Conservation (phyloP, 2,797 vertebrate genomes). For the Microctenopoma lineatum region DNA sequence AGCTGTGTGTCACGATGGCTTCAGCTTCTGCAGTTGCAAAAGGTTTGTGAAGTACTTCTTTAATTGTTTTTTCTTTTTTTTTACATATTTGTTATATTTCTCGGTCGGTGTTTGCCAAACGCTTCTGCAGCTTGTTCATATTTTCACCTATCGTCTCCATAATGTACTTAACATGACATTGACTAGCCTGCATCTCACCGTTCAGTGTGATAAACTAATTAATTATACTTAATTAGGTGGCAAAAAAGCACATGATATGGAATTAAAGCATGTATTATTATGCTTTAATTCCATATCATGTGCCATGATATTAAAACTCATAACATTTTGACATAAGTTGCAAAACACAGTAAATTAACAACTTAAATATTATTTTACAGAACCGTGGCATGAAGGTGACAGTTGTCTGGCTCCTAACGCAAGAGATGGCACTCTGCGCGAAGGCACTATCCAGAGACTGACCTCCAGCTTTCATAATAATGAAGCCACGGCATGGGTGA, state of each 20-base stretch:
- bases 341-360: background rate
- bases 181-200: background rate
- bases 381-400: slow-evolving; percentile 70
- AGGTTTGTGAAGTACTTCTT: slow-evolving; percentile 41
- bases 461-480: slow-evolving; percentile 68
- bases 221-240: background rate
- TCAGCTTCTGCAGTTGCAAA: slow-evolving; percentile 45
- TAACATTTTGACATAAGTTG: background rate
- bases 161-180: background rate
- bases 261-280: background rate
- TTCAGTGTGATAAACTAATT: background rate
- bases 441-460: slow-evolving; percentile 82
- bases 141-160: background rate
- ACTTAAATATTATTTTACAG: slow-evolving; percentile 36
- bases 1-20: slow-evolving; percentile 55
- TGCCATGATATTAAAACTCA: background rate
- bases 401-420: slow-evolving; percentile 81
- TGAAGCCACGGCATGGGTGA: slow-evolving; percentile 76
- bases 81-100: background rate
- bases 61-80: background rate
- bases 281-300: no score
- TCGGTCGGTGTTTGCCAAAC: background rate
- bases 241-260: background rate
- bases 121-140: background rate
- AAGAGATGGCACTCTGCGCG: slow-evolving; percentile 76